Percentiles rank a stretch among this genome's conserved stretches.
These are phyloP conservation scores for Drosophila paranaensis DNA, from an alignment of 2,888 invertebrate genomes.

Conservation along the genomic window DNA sequence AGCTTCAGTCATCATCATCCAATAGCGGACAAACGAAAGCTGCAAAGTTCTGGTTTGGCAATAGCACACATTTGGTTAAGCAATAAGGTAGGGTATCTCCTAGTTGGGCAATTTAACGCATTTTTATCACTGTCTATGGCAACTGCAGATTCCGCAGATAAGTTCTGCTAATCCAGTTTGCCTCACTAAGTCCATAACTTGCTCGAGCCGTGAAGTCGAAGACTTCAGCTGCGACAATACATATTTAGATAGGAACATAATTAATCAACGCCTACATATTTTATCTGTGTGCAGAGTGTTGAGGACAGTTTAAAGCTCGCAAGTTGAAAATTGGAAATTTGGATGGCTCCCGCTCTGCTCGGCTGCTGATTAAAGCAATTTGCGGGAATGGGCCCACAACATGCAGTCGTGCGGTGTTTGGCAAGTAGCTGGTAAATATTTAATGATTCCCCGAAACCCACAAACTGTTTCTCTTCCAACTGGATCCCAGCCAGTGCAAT, in stretches of 20 bases:
- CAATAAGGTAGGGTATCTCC: no score
- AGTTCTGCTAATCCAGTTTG: background rate
- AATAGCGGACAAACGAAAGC: no score
- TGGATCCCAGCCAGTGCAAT: constrained; percentile 48
- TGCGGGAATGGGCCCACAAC: constrained; percentile 12
- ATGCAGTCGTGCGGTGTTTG: constrained; percentile 32
- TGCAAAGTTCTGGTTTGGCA: no score
- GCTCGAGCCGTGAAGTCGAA: background rate
- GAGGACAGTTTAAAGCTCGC: background rate
- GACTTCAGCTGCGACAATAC: no score
- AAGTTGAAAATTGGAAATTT: constrained; percentile 7
- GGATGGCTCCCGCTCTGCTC: background rate
- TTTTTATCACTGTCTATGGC: no score
- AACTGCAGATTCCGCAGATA: no score
- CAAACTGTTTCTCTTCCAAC: constrained; percentile 25
- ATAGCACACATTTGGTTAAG: no score
- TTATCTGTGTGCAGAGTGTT: background rate
- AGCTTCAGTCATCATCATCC: no score
- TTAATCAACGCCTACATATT: background rate
- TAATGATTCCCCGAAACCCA: constrained; percentile 58
- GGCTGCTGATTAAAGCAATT: background rate
- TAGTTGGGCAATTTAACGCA: no score
- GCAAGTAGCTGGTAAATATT: constrained; percentile 69
- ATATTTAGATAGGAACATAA: background rate
- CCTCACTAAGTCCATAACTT: background rate